Evolutionary conservation across 2,888 invertebrate species (phyloP), one percentile per base, ranked within the genome.

Genomic region (Spilosoma lubricipeda): DNA sequence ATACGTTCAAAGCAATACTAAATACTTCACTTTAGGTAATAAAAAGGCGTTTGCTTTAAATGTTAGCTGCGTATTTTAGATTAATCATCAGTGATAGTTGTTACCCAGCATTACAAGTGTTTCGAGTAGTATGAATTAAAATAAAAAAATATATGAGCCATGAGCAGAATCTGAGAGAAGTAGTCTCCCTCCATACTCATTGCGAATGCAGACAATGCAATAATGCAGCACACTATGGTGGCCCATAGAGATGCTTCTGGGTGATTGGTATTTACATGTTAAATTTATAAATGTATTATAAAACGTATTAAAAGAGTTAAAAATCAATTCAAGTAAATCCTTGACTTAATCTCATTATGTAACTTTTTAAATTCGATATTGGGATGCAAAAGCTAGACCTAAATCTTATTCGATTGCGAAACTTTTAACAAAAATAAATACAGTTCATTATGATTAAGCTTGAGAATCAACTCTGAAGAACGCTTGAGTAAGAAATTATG

Each of bases 401-500:
- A 45, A 45, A 15, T 48, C 4, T 7, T 20, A 48, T 48, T 48
- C 1, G 8, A 8, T 52, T 52, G 52, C 52, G 20, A 48, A 48
- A 39, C 67, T 48, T 33, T 42, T 23, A 69, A 52, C 39, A 70
- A 59, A 39, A 68, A 72, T 36, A 70, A 66, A 72, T 20, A 59
- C 56, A 48, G 39, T 70, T 72, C 56, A 75, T 69, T 66, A 59
- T 8, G 48, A 3, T 7, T 4, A 67, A 30, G 27, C 13, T 70
- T 65, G 59, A 1, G 56, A 75, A 52, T 48, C 48, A 30, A 27
- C 68, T 66, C 52, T 48, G 23, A 63, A 52, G 70, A 70, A 59
- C 63, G 63, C 48, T 70, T 75, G 67, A 70, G 71, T 74, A 77
- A 83, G 73, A 33, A 76, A 67, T 68, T 69, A 52, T 70, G 73